These are phyloP conservation scores for Pasiphila rectangulata DNA, from an alignment of 2,888 invertebrate species.

Conservation along the genomic window DNA sequence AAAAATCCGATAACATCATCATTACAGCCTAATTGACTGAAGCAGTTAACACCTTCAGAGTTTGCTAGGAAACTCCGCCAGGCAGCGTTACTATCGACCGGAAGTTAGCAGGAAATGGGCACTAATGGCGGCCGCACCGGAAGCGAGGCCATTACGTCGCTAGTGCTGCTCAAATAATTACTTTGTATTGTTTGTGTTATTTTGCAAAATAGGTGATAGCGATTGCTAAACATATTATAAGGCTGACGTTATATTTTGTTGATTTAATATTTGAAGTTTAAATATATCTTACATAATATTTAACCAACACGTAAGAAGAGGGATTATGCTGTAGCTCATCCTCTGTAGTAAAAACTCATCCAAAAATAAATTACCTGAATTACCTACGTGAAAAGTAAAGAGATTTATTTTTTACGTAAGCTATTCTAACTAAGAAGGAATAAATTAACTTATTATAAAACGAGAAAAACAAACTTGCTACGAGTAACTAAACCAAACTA, in stretches of 20 bases:
- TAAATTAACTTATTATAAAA: too few species aligned
- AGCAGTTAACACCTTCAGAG: conserved; percentile 27
- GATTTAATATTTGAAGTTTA: neutral
- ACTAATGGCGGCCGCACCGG: conserved; percentile 75
- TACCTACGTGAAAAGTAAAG: too few species aligned
- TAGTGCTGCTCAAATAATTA: conserved; percentile 77
- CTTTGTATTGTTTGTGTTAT: conserved; percentile 47
- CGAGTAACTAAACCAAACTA: conserved; percentile 8
- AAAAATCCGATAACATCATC: conserved; percentile 39
- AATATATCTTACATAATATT: too few species aligned
- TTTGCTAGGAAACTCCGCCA: conserved; percentile 39
- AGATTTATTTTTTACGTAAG: too few species aligned
- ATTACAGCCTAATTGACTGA: conserved; percentile 32
- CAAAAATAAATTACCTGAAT: too few species aligned
- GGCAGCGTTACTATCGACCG: conserved; percentile 55
- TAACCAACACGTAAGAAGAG: too few species aligned
- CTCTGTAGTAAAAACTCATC: too few species aligned
- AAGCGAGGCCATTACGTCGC: conserved; percentile 70
- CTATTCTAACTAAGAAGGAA: too few species aligned
- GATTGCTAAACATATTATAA: conserved; percentile 26
- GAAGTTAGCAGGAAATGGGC: conserved; percentile 75
- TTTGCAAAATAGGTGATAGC: conserved; percentile 42
- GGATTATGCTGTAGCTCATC: too few species aligned
- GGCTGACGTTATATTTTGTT: neutral
- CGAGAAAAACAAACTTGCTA: neutral